These are phyloP conservation scores for Crocuta crocuta DNA, from an alignment of 2,113 vertebrate species.

Conservation along the genomic window DNA sequence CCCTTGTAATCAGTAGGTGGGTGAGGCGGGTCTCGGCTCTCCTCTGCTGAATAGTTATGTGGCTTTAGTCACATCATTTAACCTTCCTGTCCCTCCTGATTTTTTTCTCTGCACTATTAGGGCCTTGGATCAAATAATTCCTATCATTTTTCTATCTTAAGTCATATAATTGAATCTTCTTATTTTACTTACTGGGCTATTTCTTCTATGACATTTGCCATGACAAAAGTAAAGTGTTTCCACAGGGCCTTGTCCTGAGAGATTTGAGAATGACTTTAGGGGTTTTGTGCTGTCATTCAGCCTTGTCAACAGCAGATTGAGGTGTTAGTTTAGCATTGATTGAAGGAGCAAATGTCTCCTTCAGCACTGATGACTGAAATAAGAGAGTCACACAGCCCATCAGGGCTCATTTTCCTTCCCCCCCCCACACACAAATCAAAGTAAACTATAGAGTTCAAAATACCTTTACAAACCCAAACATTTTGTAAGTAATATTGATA, in stretches of 20 bases:
- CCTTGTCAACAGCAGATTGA: background rate
- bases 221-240: background rate
- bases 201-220: background rate
- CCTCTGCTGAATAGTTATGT: background rate
- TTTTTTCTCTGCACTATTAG: background rate
- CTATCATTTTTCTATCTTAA: background rate
- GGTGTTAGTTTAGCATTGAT: background rate
- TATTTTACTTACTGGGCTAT: background rate
- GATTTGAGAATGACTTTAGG: background rate
- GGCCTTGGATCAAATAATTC: background rate
- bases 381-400: background rate
- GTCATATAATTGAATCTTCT: background rate
- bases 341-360: background rate
- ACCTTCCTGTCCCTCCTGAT: rapidly evolving
- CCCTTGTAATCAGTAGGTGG: rapidly evolving
- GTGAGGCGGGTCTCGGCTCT: no score
- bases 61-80: background rate
- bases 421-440: background rate
- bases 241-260: background rate
- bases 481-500: background rate
- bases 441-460: background rate
- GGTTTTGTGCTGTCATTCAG: background rate
- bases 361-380: background rate
- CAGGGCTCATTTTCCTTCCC: background rate
- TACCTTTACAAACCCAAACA: background rate